Evolutionary conservation across 30 jellyfish, hydroid and myxozoan species (phyloP).

Genomic region (Hydra vulgaris): DNA sequence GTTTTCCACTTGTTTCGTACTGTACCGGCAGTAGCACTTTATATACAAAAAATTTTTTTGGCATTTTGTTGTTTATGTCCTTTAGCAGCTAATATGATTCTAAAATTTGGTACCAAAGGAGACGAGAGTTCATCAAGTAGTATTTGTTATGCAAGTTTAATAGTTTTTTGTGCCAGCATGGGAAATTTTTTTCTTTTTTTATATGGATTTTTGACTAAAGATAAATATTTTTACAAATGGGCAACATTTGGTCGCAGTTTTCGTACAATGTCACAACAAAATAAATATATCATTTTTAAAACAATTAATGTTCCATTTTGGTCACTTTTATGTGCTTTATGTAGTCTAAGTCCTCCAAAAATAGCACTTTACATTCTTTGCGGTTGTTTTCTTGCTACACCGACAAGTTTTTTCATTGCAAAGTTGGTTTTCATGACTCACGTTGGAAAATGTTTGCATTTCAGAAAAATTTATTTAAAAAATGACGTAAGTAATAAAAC

Average conservation of each 20-base stretch:
- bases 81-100: conserved; percentile 11
- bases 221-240: conserved; percentile 19
- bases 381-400: not conserved
- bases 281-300: conserved; percentile 1
- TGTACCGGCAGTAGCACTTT: conserved; percentile 1
- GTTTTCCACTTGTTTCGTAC: conserved; percentile 22
- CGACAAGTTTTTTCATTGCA: conserved; percentile 2
- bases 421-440: conserved; percentile 21
- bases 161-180: conserved; percentile 13
- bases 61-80: conserved; percentile 29
- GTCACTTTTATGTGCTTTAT: conserved; percentile 3
- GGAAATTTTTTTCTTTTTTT: conserved; percentile 1
- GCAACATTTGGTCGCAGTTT: conserved; percentile 1
- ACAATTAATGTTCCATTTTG: conserved; percentile 24
- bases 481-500: too few relatives aligned
- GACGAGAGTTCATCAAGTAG: conserved; percentile 5
- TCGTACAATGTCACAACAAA: not conserved
- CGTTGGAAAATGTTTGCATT: not conserved
- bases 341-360: conserved; percentile 15
- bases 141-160: conserved; percentile 12
- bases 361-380: not conserved
- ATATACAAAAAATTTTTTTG: conserved; percentile 16
- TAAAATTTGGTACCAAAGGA: not conserved
- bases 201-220: conserved; percentile 2
- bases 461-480: not conserved